Evolutionary conservation across 2,113 vertebrate species (phyloP).

Genomic region (Panthera tigris): DNA sequence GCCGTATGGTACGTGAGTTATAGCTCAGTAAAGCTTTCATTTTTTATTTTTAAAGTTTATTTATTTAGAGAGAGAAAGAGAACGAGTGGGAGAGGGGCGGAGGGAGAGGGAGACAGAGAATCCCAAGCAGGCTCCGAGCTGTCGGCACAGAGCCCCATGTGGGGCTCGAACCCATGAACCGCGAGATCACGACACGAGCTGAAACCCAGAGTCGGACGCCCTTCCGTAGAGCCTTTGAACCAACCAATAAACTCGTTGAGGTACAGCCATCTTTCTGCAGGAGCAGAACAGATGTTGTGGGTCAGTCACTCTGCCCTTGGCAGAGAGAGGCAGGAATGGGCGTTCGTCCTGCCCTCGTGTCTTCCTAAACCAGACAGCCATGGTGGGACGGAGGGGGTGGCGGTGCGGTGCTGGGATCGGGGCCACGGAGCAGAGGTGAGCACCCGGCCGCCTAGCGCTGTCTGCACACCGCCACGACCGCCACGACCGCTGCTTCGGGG

Average conservation of each 20-base stretch:
- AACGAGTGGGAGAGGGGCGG: no score
- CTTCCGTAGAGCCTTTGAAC: background rate
- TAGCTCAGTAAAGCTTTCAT: background rate
- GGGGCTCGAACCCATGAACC: no score
- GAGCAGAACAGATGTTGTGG: background rate
- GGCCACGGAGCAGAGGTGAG: background rate
- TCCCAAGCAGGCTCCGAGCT: no score
- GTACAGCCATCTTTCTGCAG: background rate
- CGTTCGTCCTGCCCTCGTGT: accelerated
- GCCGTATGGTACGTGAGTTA: no score
- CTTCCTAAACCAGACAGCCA: background rate
- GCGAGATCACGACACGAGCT: no score
- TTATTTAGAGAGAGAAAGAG: no score
- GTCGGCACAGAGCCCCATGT: no score
- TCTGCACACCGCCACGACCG: background rate
- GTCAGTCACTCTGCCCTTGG: background rate
- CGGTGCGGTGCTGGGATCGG: background rate
- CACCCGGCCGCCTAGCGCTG: background rate
- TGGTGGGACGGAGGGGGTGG: accelerated
- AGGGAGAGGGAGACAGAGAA: no score
- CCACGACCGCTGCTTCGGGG: constrained; percentile 32
- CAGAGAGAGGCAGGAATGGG: background rate
- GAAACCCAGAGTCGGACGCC: no score
- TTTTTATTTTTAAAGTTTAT: no score
- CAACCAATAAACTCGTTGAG: no score